Evolutionary conservation across 1,140 invertebrate species (phyloP).

Genomic region (Olivierus martensii): DNA sequence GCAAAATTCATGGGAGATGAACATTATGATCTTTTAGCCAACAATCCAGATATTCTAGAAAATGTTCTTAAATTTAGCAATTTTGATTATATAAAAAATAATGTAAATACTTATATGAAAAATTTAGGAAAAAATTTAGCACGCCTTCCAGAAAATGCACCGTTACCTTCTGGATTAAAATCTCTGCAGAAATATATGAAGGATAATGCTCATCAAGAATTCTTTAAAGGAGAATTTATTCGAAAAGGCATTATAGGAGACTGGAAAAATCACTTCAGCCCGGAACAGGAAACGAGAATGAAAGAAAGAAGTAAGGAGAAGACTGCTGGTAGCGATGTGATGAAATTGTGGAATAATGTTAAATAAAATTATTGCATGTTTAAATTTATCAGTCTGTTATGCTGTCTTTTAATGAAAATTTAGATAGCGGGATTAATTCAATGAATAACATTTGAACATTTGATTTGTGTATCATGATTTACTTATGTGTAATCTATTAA

Average conservation of each 20-base stretch:
- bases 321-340: slow-evolving; percentile 8
- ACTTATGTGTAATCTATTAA: too few relatives aligned
- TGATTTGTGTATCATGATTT: too few relatives aligned
- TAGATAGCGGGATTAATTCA: too few relatives aligned
- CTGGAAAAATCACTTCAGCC: slow-evolving; percentile 33
- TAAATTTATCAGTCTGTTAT: too few relatives aligned
- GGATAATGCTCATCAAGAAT: slow-evolving; percentile 2
- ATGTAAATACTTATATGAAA: too few relatives aligned
- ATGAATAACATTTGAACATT: too few relatives aligned
- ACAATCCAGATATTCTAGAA: slow-evolving; percentile 8
- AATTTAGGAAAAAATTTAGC: background rate
- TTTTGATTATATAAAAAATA: slow-evolving; percentile 12
- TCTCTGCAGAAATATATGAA: background rate
- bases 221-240: slow-evolving; percentile 25
- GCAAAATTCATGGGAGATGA: slow-evolving; percentile 8
- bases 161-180: background rate
- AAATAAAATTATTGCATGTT: too few relatives aligned
- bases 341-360: slow-evolving; percentile 9
- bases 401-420: too few relatives aligned
- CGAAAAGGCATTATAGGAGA: slow-evolving; percentile 35
- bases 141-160: background rate
- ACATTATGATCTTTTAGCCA: background rate
- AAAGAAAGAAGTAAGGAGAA: slow-evolving; percentile 9
- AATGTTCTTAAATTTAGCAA: slow-evolving; percentile 11
- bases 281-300: slow-evolving; percentile 29